Base-by-base conservation (phyloP, 2,888 invertebrate species). In the Coleophora deauratella region DNA sequence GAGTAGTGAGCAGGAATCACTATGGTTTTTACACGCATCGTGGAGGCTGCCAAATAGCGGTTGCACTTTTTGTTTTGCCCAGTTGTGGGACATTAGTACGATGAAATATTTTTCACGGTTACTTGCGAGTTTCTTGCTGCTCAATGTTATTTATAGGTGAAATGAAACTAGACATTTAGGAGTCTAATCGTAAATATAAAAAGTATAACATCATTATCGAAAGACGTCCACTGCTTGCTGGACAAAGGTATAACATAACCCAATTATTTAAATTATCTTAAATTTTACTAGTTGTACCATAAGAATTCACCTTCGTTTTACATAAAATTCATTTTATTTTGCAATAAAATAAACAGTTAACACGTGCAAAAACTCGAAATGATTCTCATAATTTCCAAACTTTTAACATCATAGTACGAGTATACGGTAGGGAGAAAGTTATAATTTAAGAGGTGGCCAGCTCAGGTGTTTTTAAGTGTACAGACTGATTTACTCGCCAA, bases 31-130 rank as follows among this genome's bases (percentile, higher is more conserved):
- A 62, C 66, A 75, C 68, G 63, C 66, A 65, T 59, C 54, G 54
- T 55, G 60, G 57, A 57, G 55, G 59, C 57, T 77, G 80, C 80
- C 79, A 80, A 82, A 72, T 71, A 59, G 69, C 57, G 51, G 58
- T 49, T 47, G 45, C 43, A 48, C 43, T 49, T 53, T 57, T 55
- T 53, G 50, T 56, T 57, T 50, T 32, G 37, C 35, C 31, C 34
- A 37, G 43, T 44, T 43, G 44, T 46, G 42, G 42, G 44, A 50
- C 45, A 45, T 47, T 51, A 53, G 49, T 52, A 44, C 46, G 46
- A 41, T 42, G 37, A 39, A 42, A 41, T 35, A 35, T 33, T 37
- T 43, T 43, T 31, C 38, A 9, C 27, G 21, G 27, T 36, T 36
- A 36, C 27, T 36, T 36, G 4, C 21, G 6, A 21, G 21, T 21